Percentiles rank a stretch among this genome's conserved stretches.
Conservation (phyloP, 2,797 vertebrate species). For the Neosilurus mollespiculum region DNA sequence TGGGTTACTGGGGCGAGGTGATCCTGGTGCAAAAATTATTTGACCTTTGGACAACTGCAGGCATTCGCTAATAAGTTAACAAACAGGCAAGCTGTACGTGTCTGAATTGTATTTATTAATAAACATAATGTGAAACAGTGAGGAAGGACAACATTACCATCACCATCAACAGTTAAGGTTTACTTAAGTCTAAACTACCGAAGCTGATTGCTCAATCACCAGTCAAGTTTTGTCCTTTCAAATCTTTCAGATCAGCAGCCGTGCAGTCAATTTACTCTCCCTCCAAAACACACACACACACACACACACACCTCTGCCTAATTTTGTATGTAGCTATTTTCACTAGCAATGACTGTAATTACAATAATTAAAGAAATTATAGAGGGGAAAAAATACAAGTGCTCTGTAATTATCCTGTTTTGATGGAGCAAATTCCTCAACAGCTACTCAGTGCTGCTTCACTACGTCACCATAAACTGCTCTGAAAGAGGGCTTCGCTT, state of each 20-base stretch:
- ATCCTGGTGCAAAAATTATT: too few relatives aligned
- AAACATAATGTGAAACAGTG: background rate
- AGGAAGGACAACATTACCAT: background rate
- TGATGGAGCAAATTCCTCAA: background rate
- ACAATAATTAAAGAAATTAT: background rate
- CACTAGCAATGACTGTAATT: slow-evolving; percentile 15
- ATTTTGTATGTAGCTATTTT: slow-evolving; percentile 1
- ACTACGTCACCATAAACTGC: background rate
- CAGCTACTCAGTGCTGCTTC: background rate
- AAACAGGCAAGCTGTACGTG: background rate
- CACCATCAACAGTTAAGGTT: background rate
- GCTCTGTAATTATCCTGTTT: slow-evolving; percentile 1
- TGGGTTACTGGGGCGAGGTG: too few relatives aligned
- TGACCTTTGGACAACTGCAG: background rate
- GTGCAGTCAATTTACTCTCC: background rate
- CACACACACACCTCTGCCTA: background rate
- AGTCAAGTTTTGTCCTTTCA: background rate
- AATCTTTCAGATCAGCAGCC: background rate
- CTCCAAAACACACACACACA: background rate
- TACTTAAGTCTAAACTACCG: background rate
- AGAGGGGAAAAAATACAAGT: background rate
- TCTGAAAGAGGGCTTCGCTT: background rate
- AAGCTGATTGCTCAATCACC: background rate
- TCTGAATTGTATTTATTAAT: background rate
- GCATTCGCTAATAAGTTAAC: background rate